Evolutionary conservation across 2,888 invertebrate species (phyloP), one percentile per base, ranked within the genome.

Genomic region (Chrysina gloriosa): DNA sequence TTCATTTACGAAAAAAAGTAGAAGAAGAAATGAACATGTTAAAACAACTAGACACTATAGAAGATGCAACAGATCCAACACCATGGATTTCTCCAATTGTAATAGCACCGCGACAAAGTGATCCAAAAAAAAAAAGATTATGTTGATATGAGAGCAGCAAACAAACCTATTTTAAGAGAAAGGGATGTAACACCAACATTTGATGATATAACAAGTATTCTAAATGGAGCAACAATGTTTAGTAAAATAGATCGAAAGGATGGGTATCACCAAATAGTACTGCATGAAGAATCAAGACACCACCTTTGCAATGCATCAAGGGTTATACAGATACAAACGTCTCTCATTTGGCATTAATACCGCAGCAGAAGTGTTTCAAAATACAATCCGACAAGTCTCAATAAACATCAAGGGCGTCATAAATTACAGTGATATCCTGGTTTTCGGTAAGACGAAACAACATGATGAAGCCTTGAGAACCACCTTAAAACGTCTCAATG

Each of bases 191-290:
- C 68, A 2, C 71, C 71, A 16, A 70, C 70, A 25, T 27, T 66
- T 7, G 70, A 71, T 34, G 70, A 70, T 14, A 16, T 71, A 1
- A 54, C 67, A 14, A 25, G 42, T 7, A 1, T 1, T 31, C 34
- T 71, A 63, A 71, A 70, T 61, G 71, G 68, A 21, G 56, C 68
- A 29, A 69, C 21, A 52, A 23, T 74, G 25, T 75, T 74, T 58
- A 69, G 69, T n/a, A 78, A 80, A 66, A 52, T 70, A 25, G 68
- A 71, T 45, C 39, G 67, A 70, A 77, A 77, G 48, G 72, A 77
- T 29, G 82, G 78, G 1, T 82, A 78, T 69, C 81, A 82, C 70
- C 81, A 82, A 67, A 65, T 82, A 1, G 77, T 78, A 66, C 69
- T 83, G n/a, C 63, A 75, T 14, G 70, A 72, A 29, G 71, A 77